Evolutionary conservation across 2,797 vertebrate species (phyloP).

Genomic region (Sitta carolinensis): DNA sequence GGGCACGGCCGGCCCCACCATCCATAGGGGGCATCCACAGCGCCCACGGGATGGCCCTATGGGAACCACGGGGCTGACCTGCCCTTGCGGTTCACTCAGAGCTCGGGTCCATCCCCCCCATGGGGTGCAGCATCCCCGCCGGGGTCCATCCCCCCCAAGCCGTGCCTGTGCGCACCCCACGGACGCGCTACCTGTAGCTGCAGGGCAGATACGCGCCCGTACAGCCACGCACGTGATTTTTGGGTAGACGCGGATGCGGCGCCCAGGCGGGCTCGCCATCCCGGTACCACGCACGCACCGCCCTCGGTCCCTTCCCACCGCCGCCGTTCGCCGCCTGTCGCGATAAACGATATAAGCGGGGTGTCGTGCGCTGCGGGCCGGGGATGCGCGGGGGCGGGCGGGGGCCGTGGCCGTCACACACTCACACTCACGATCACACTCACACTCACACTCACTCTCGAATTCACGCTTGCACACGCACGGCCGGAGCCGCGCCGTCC

Average conservation of each 20-base stretch:
- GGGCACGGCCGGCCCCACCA: not conserved
- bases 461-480: not conserved
- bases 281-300: not conserved
- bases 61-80: not conserved
- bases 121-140: not conserved
- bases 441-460: not conserved
- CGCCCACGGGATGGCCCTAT: not conserved
- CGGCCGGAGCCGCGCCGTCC: not conserved
- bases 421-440: not conserved
- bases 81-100: not conserved
- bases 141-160: not conserved
- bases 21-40: not conserved
- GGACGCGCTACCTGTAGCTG: not conserved
- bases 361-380: not conserved
- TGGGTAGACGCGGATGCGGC: not conserved
- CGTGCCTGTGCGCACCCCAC: not conserved
- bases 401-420: not conserved
- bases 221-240: accelerated
- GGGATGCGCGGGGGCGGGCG: not conserved
- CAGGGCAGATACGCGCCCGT: accelerated
- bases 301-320: not conserved
- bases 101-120: not conserved
- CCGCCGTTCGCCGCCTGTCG: not conserved
- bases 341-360: not conserved
- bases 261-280: not conserved